Percentiles rank a stretch among this genome's conserved stretches.
Evolutionary conservation across 1,140 invertebrate species (phyloP).

Genomic region (Drosophila nigromelanica): DNA sequence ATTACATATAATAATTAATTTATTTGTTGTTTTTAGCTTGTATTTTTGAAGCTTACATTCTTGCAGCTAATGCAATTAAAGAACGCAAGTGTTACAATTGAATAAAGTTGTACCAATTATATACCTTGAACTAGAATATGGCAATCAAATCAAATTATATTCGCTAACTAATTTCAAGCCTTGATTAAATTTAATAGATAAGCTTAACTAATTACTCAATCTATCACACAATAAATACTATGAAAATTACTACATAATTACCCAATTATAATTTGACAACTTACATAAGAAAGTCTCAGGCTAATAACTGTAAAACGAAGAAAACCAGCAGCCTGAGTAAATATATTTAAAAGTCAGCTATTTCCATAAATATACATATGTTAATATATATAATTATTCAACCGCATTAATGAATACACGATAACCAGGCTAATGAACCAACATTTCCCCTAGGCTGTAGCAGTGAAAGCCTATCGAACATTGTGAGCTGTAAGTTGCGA

Average conservation of each 20-base stretch:
- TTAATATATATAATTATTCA: constrained; percentile 31
- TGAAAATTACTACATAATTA: neutral
- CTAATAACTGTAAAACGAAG: neutral
- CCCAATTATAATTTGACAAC: constrained; percentile 7
- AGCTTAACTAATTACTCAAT: constrained; percentile 1
- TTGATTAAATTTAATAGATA: neutral
- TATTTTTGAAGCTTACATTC: too few species aligned
- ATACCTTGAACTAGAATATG: neutral
- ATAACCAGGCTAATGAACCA: constrained; percentile 28
- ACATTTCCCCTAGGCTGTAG: constrained; percentile 22
- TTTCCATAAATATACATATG: constrained; percentile 26
- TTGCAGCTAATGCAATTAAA: too few species aligned
- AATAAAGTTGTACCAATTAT: too few species aligned
- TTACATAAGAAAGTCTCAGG: constrained; percentile 20
- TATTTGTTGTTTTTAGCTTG: too few species aligned
- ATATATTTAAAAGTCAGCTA: constrained; percentile 1
- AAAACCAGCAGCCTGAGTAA: neutral
- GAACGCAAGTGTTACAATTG: too few species aligned
- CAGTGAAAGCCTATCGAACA: constrained; percentile 55
- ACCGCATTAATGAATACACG: constrained; percentile 53
- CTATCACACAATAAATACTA: neutral
- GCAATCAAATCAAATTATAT: neutral
- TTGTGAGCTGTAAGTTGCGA: neutral
- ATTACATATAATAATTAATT: too few species aligned
- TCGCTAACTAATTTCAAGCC: too few species aligned